Conservation (phyloP, 2,113 vertebrate genomes). For the Pelecanus crispus region DNA sequence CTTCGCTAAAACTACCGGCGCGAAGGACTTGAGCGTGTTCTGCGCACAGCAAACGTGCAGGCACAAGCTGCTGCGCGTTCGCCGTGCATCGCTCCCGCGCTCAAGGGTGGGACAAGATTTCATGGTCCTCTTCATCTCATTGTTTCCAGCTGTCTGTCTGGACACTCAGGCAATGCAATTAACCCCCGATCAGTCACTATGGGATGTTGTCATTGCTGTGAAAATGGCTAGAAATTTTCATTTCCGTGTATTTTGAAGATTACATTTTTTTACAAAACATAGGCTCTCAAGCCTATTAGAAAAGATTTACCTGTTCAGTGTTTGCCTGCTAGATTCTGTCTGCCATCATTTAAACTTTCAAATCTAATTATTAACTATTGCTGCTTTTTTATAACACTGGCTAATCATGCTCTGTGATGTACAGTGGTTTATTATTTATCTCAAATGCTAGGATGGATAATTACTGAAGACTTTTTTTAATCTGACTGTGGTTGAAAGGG, state of each 20-base stretch:
- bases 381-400: not conserved
- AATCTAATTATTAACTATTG: not conserved
- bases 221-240: not conserved
- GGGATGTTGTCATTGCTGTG: not conserved
- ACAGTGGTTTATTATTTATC: not conserved
- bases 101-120: not conserved
- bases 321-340: not conserved
- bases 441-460: not conserved
- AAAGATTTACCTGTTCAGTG: not conserved
- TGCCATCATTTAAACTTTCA: not conserved
- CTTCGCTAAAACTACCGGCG: rapidly evolving
- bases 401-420: not conserved
- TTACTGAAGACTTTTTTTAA: not conserved
- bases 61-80: not conserved
- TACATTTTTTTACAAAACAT: not conserved
- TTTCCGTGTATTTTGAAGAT: not conserved
- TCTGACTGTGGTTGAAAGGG: not conserved
- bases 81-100: rapidly evolving
- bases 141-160: not conserved
- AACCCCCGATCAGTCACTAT: not conserved
- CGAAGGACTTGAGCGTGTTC: not conserved
- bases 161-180: not conserved
- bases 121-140: not conserved
- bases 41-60: not conserved
- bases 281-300: not conserved